Evolutionary conservation across 2,888 invertebrate species (phyloP).

Genomic region (Nomada goodeniana): DNA sequence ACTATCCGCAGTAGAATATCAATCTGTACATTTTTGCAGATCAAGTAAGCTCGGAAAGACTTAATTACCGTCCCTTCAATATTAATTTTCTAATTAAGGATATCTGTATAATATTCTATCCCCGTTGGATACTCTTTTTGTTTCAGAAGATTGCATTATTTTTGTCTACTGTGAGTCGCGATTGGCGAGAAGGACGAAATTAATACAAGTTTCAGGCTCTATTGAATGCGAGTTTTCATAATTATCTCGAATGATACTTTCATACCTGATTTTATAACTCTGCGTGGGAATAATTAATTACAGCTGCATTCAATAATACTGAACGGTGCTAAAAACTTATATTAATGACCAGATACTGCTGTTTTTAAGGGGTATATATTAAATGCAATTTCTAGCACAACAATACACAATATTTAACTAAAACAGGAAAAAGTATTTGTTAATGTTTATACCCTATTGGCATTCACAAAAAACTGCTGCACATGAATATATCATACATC

Average conservation of each 20-base stretch:
- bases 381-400: no score
- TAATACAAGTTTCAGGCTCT: neutral
- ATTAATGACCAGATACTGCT: no score
- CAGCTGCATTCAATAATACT: neutral
- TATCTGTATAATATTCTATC: neutral
- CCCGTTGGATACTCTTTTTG: neutral
- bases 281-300: neutral
- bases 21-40: conserved; percentile 26
- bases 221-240: neutral
- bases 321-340: neutral
- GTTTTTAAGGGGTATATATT: no score
- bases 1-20: conserved; percentile 24
- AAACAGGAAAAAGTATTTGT: no score
- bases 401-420: no score
- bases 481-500: no score
- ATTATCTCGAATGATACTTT: neutral
- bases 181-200: neutral
- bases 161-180: neutral
- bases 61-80: conserved; percentile 40
- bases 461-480: no score
- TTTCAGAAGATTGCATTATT: neutral
- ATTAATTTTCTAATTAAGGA: conserved; percentile 43
- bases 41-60: neutral
- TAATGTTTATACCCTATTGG: no score
- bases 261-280: neutral